Conservation (phyloP, 2,888 invertebrate species). For the Anarsia innoxiella region DNA sequence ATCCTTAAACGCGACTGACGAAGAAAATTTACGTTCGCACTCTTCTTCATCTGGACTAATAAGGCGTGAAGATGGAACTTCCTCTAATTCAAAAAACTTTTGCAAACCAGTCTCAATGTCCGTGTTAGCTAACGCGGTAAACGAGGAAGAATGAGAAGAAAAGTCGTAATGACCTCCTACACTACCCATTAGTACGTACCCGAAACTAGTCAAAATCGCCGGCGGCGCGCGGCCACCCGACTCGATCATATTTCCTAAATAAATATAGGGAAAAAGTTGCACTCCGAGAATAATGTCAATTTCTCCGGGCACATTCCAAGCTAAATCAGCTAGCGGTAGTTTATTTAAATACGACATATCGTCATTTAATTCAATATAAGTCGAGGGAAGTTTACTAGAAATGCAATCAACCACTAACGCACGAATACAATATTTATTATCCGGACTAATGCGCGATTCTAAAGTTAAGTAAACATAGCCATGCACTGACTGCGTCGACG, state of each 20-base stretch:
- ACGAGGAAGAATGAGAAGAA: not conserved
- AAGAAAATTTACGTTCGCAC: conserved; percentile 3
- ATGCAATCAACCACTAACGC: too few species aligned
- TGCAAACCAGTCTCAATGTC: conserved; percentile 7
- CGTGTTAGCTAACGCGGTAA: not conserved
- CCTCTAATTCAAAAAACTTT: conserved; percentile 9
- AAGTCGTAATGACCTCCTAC: not conserved
- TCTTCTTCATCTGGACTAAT: conserved; percentile 12
- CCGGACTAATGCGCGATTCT: too few species aligned
- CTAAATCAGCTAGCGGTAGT: conserved; percentile 10
- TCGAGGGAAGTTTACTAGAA: conserved; percentile 11
- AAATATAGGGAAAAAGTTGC: conserved; percentile 12
- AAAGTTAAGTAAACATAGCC: too few species aligned
- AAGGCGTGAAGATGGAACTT: not conserved
- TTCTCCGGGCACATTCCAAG: conserved; percentile 13
- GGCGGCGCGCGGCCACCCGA: conserved; percentile 6
- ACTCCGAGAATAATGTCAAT: conserved; percentile 12
- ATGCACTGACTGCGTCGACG: too few species aligned
- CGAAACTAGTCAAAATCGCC: conserved; percentile 9
- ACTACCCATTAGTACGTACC: conserved; percentile 11
- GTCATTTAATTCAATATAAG: conserved; percentile 3
- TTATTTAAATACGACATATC: not conserved
- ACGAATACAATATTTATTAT: too few species aligned
- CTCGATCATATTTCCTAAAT: conserved; percentile 5
- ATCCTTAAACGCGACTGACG: not conserved